These are phyloP conservation scores for Acropora tenuis DNA, from an alignment of 64 coral and sea anemone genomes.

Conservation along the genomic window DNA sequence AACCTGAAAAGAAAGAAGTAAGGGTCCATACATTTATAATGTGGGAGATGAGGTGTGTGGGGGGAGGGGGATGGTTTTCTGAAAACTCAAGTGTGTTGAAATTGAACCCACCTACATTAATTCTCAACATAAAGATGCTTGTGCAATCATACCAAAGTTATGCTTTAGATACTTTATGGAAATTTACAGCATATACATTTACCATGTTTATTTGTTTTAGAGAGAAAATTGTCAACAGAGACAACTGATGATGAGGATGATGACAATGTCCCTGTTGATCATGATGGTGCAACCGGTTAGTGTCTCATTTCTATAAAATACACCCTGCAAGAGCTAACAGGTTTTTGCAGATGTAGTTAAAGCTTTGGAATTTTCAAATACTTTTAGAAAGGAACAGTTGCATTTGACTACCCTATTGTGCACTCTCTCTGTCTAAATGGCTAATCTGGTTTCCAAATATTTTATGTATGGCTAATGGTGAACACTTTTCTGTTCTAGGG, in stretches of 20 bases:
- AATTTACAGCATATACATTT: slow-evolving; percentile 3
- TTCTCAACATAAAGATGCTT: neutral
- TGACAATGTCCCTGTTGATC: slow-evolving; percentile 2
- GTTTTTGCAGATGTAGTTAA: slow-evolving; percentile 5
- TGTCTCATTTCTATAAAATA: slow-evolving; percentile 9
- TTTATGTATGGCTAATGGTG: neutral
- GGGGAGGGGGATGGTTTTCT: neutral
- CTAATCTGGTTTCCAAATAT: slow-evolving; percentile 15
- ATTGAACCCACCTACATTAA: slow-evolving; percentile 6
- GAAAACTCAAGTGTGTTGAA: slow-evolving; percentile 8
- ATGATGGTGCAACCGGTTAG: slow-evolving; percentile 11
- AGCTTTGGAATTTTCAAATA: slow-evolving; percentile 16
- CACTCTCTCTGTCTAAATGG: neutral
- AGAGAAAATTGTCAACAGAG: slow-evolving; percentile 19
- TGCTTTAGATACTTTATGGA: slow-evolving; percentile 11
- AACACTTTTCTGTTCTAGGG: neutral
- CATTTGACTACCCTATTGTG: slow-evolving; percentile 6
- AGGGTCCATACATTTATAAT: slow-evolving; percentile 2
- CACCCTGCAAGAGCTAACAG: slow-evolving; percentile 3
- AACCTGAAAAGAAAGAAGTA: neutral
- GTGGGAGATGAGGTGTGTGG: neutral
- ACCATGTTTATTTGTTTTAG: slow-evolving; percentile 7
- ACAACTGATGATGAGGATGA: slow-evolving; percentile 11
- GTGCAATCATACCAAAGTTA: neutral
- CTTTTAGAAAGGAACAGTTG: slow-evolving; percentile 8